These are phyloP conservation scores for Hemiprocne comata DNA, from an alignment of 2,113 vertebrate genomes.

Conservation along the genomic window DNA sequence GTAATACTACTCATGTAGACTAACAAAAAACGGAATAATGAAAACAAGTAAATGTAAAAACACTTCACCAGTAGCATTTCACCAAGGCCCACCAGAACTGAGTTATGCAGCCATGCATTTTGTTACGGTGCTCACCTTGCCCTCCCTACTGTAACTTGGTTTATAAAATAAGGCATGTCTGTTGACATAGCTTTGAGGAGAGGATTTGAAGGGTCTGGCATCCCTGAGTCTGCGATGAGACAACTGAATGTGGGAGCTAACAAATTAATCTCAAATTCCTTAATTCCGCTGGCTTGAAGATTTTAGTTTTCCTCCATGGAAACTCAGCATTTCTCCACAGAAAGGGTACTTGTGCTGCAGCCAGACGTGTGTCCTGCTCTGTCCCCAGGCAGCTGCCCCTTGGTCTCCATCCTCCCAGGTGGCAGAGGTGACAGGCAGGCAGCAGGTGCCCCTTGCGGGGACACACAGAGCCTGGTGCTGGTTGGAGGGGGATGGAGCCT, in stretches of 20 bases:
- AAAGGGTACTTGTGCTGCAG: not conserved
- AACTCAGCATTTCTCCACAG: not conserved
- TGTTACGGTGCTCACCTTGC: accelerated
- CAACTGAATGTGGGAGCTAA: not conserved
- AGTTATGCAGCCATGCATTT: not conserved
- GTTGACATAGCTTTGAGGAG: not conserved
- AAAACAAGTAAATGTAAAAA: not conserved
- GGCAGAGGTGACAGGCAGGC: accelerated
- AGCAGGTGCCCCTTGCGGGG: not conserved
- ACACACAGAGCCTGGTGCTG: not conserved
- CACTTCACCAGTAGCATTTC: not conserved
- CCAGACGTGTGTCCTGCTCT: not conserved
- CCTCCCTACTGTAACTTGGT: not conserved
- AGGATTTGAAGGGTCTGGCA: not conserved
- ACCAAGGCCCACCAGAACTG: not conserved
- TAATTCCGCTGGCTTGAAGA: not conserved
- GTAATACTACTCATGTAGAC: not conserved
- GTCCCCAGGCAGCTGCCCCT: not conserved
- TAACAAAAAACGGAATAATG: not conserved
- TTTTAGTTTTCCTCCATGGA: not conserved
- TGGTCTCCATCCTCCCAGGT: accelerated
- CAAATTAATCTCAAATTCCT: not conserved
- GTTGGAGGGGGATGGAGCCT: accelerated
- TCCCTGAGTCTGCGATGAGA: not conserved
- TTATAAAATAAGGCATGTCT: not conserved